phyloP scores from a whole-genome alignment of 2,888 invertebrate species.

The Taphrorychus bicolor region DNA sequence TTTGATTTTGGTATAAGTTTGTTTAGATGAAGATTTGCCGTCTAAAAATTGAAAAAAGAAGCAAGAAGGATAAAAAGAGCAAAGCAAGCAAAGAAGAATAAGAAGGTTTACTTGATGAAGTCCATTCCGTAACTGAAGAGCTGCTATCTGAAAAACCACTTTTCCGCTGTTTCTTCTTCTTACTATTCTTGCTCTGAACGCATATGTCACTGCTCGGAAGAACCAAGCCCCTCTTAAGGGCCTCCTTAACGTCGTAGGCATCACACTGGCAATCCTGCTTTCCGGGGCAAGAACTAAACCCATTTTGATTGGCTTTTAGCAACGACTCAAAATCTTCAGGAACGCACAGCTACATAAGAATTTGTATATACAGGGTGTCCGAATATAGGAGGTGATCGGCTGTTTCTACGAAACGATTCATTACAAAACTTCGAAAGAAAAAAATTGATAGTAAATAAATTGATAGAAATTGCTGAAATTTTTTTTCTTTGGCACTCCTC shows the following conservation, averaged over 20 bases:
- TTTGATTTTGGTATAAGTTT: neutral
- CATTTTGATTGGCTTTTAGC: conserved; percentile 2
- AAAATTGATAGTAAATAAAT: no score
- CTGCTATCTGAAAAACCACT: no score
- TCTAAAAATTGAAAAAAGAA: neutral
- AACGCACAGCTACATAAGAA: conserved; percentile 37
- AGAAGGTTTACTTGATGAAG: no score
- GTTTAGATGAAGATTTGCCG: neutral
- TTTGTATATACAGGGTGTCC: neutral
- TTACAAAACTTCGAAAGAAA: no score
- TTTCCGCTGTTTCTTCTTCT: no score
- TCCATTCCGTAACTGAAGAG: no score
- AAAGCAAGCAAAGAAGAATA: no score
- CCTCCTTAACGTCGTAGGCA: conserved; percentile 17
- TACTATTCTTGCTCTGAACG: no score
- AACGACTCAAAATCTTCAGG: conserved; percentile 34
- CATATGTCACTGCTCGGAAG: conserved; percentile 30
- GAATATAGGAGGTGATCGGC: no score
- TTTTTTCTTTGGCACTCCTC: neutral
- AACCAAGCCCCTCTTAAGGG: conserved; percentile 20
- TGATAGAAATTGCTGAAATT: neutral
- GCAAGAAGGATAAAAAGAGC: neutral
- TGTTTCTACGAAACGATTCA: no score
- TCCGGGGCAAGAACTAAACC: conserved; percentile 13
- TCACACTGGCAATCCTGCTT: conserved; percentile 35